Evolutionary conservation across 2,113 vertebrate genomes (phyloP), one percentile per base, ranked within the genome.

Genomic region (Sinocyclocheilus maitianheensis): DNA sequence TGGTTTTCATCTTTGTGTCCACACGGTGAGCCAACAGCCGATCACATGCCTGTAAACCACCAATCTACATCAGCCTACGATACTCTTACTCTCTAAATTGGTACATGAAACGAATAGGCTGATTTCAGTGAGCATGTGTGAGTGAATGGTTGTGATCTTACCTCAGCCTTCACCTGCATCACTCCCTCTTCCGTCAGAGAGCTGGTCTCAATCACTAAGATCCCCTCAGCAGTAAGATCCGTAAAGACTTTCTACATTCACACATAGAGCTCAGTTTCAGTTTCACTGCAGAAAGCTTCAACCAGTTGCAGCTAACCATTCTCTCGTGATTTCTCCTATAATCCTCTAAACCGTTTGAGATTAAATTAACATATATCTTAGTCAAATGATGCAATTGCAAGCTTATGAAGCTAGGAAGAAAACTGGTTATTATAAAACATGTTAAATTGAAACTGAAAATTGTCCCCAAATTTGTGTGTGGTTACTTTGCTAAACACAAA

Each of bases 161-260:
- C 98, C 96, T 99, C 97, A 1, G 94, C 97, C 93, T 98, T 99
- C 63, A 99, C 98, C 81, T 96, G 92, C 77, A 98, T 98, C 53
- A 99, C 97, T 0, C 98, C 98, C 91, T 99, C 98, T 82, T 99
- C 98, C 0, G 97, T 99, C 67, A 99, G 92, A 0, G 98, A 98
- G 91, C 98, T 99, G 55, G 97, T 98, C 92, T 99, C 97, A 2
- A 98, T 95, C 37, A 99, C 96, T 0, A 95, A 87, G 91, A 98
- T 93, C 3, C 96, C 97, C 83, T 98, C 97, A 0, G 93, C 90
- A 46, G 94, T 72, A 71, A 99, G 90, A 87, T 94, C 94, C 24
- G 93, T 84, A 90, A 99, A 97, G 84, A 99, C 94, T 97, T 99
- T 98, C 98, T 99, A 77, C 13, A 43, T 43, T 43, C 43, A 82